Evolutionary conservation across 30 jellyfish, hydroid and myxozoan genomes (phyloP).

Genomic region (Chrysaora quinquecirrha): DNA sequence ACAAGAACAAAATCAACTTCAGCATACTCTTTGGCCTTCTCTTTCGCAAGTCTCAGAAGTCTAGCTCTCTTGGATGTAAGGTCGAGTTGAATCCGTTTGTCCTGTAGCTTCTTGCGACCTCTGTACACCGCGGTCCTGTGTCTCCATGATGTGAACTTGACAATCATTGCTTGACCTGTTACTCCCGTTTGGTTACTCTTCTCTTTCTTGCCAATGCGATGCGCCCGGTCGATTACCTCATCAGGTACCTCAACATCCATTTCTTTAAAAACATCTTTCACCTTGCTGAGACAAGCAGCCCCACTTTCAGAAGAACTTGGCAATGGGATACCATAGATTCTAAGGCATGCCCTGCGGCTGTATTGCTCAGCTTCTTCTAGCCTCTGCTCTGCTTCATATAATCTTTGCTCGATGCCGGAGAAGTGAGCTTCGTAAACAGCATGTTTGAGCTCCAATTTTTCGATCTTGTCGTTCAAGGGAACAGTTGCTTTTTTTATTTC

Average conservation of each 20-base stretch:
- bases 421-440: slow-evolving; percentile 17
- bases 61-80: neutral
- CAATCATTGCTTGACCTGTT: slow-evolving; percentile 11
- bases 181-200: neutral
- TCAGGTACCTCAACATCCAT: slow-evolving; percentile 10
- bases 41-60: neutral
- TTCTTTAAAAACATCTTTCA: neutral
- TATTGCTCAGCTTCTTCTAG: slow-evolving; percentile 21
- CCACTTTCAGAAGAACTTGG: neutral
- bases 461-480: neutral
- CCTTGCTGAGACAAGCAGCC: neutral
- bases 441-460: neutral
- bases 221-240: slow-evolving; percentile 21
- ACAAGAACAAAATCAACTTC: neutral
- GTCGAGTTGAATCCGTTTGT: neutral
- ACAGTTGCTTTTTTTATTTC: neutral
- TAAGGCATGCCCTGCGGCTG: slow-evolving; percentile 22
- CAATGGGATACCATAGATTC: slow-evolving; percentile 7
- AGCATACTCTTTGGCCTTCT: neutral
- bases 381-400: neutral
- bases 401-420: neutral
- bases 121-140: neutral
- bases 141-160: slow-evolving; percentile 6
- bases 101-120: slow-evolving; percentile 1
- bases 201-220: neutral